Base-by-base conservation (phyloP, 2,113 vertebrate genomes). In the Pagrus major region DNA sequence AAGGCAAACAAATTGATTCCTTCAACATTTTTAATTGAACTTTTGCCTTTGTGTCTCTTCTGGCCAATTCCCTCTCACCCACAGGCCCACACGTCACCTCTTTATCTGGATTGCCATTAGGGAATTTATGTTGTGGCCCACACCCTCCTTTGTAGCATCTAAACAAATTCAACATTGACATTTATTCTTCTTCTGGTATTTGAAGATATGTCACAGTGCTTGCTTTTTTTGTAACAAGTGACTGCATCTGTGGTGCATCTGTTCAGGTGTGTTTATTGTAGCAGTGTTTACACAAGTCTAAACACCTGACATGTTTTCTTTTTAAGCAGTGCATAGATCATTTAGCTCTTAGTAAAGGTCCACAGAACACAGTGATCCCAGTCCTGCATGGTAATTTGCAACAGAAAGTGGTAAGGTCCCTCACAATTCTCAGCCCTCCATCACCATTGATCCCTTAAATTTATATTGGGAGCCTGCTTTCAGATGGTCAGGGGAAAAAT, bases 1-100 rank as follows among this genome's bases (percentile, higher is more conserved):
- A 92, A 89, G 81, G 80, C 78, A 91, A 91, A 91, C 85, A 93
- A 88, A 90, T 91, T 80, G 88, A 88, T 84, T 90, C 77, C 39
- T 52, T 72, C 51, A 72, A 79, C 67, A 71, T 88, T 90, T 86
- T 89, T 87, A 83, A 89, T 83, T 87, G 82, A 86, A 88, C 76
- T 72, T 88, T 85, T 75, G 82, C 77, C 69, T 85, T 78, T 74
- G 73, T 80, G 72, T 76, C 72, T 78, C 86, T 77, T 86, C 74
- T 84, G 75, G 77, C 79, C 87, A 61, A 54, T 81, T 73, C 41
- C 39, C 55, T 69, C 39, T 66, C 79, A 52, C 60, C 66, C 61
- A 76, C 56, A 77, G 31, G 68, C 29, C 72, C 55, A 59, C 70
- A 76, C 21, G 2, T 47, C 55, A 68, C 64, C 37, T 78, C 58